Conservation (phyloP, 2,888 invertebrate genomes). For the Euphydryas editha region DNA sequence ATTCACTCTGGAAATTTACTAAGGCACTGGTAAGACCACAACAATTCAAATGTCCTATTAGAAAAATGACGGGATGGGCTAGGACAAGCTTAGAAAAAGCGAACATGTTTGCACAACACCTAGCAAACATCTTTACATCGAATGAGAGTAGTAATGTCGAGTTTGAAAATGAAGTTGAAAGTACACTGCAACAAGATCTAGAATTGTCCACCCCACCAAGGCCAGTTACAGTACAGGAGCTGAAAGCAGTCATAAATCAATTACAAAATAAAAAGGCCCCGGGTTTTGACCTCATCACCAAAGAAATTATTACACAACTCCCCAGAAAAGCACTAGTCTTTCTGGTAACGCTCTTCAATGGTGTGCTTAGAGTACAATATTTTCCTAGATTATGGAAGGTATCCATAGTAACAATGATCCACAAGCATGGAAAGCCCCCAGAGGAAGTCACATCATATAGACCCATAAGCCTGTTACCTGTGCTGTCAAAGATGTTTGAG, state of each 20-base stretch:
- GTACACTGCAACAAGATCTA: constrained; percentile 1
- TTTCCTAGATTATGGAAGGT: constrained; percentile 5
- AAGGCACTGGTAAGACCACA: no score
- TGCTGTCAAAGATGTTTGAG: constrained; percentile 2
- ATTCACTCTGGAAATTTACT: no score
- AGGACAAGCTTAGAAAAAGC: constrained; percentile 15
- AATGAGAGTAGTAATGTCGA: not conserved
- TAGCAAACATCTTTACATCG: constrained; percentile 10
- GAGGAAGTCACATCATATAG: not conserved
- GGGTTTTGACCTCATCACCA: constrained; percentile 41
- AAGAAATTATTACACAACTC: constrained; percentile 30
- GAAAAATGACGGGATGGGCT: constrained; percentile 13
- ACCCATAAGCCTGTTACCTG: constrained; percentile 3
- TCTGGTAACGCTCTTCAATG: not conserved
- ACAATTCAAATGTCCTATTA: no score
- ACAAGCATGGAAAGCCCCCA: not conserved
- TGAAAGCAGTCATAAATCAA: not conserved
- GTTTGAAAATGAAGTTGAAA: not conserved
- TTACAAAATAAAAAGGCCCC: constrained; percentile 39
- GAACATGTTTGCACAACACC: constrained; percentile 14
- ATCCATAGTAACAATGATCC: constrained; percentile 1
- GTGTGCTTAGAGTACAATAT: not conserved
- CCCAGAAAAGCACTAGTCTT: constrained; percentile 31
- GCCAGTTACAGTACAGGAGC: constrained; percentile 12
- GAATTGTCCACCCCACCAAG: constrained; percentile 7